Evolutionary conservation across 92 coral and sea anemone genomes (phyloP), one percentile per base, ranked within the genome.

Genomic region (Epizoanthus scotinus): DNA sequence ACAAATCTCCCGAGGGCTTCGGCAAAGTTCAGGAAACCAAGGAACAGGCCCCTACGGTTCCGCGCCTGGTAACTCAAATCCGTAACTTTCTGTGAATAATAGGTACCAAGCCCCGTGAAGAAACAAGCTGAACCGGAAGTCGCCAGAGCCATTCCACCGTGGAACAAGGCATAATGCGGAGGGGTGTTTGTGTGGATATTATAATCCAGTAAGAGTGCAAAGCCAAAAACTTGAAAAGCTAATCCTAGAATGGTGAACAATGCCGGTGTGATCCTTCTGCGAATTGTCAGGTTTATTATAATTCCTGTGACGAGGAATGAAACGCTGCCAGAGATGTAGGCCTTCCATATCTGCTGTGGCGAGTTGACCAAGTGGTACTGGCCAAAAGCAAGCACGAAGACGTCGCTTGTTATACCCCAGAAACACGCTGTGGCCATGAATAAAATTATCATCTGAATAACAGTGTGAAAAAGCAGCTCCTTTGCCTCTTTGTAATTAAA

Each of bases 101-200:
- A 96, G 40, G 92, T 90, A 13, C 97, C 97, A 8, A 84, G 65
- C 2, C 99, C 99, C 26, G 95, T 94, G 75, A 96, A 85, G 85
- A 96, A 91, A 28, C 89, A 78, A 20, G 97, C 97, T 0, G 88
- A 90, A 87, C 99, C 99, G 94, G 97, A 96, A 91, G 91, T 87
- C 6, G 90, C 67, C 0, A 93, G 86, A 1, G 92, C 93, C 27
- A 90, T 91, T 20, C 92, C 98, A 17, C 84, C 78, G 70, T 93
- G 92, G 71, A 86, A 96, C 52, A 96, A 88, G 7, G 74, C 87
- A 29, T 52, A 86, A 18, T 67, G 68, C 74, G 86, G 80, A 27
- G 83, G 78, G 12, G 77, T 34, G 26, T 67, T 71, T 15, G 57
- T 66, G 57, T 75, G 68, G 6, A 91, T 42, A 34, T 77, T 84